A percentile compares a stretch with the other conserved stretches of the same genome.
Conservation (phyloP, 2,888 invertebrate genomes). For the Glaucopsyche alexis region DNA sequence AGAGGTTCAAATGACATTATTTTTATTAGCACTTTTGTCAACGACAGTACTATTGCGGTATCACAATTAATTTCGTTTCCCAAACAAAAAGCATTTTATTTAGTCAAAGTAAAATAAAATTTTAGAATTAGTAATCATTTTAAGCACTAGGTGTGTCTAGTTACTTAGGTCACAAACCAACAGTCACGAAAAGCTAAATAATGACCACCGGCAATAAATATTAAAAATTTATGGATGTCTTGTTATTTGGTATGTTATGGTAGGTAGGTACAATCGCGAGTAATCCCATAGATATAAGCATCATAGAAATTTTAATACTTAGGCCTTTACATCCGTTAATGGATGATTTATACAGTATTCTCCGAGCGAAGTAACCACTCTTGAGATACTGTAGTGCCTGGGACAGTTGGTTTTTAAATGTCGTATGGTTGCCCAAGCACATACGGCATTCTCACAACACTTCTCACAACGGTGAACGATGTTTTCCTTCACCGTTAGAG, state of each 20-base stretch:
- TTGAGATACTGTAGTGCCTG: too few species aligned
- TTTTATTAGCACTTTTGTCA: neutral
- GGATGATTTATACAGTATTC: too few species aligned
- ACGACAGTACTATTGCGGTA: neutral
- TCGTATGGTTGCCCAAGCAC: too few species aligned
- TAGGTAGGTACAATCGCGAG: neutral
- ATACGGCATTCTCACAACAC: too few species aligned
- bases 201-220: neutral
- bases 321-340: too few species aligned
- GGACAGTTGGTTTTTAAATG: too few species aligned
- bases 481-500: too few species aligned
- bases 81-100: constrained; percentile 7
- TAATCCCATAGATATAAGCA: neutral
- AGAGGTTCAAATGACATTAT: too few species aligned
- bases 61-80: constrained; percentile 5
- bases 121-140: constrained; percentile 18
- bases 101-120: constrained; percentile 7
- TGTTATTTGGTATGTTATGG: neutral
- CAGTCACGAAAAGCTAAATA: constrained; percentile 4
- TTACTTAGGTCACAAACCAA: neutral
- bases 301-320: too few species aligned
- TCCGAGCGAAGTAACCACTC: too few species aligned
- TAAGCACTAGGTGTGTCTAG: constrained; percentile 31
- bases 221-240: neutral
- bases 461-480: too few species aligned